Evolutionary conservation across 2,797 vertebrate species (phyloP), one percentile per base, ranked within the genome.

Genomic region (Toxotes lorentzi): DNA sequence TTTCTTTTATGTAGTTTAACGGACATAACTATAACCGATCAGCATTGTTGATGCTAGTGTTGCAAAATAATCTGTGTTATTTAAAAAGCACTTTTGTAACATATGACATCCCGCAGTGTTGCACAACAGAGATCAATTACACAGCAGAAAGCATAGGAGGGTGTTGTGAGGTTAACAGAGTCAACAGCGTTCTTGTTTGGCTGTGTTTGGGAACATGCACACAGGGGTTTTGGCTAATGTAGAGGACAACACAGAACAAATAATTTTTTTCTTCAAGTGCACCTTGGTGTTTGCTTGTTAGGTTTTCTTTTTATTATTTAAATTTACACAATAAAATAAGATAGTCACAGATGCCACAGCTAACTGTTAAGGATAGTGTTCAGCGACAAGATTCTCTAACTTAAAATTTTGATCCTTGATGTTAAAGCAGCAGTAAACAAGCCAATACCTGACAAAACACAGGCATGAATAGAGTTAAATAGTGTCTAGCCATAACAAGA

Each of bases 51-150:
- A 43, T 45, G 6, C 58, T 50, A 34, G 19, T 40, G 21, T 68
- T 14, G 1, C 35, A 11, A 14, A 66, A 16, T 79, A 40, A 11
- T 66, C 7, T 27, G 17, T 75, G 30, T 67, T 76, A 38, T 57
- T 54, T 38, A 69, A 68, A 85, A 72, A 75, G 88, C 74, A 75
- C 2, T 21, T 86, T 90, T 87, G 43, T 81, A 51, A 65, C 21
- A 60, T 62, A 43, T 81, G 84, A 73, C 61, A 61, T 63, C 59
- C 30, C 41, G 61, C 27, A 21, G 76, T 67, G 83, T 94, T 95
- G 83, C 81, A 68, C 93, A 94, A 95, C 61, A 23, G 59, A 72
- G 84, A 91, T 94, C 84, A 77, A 86, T 93, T 61, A 34, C 78
- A 69, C 75, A 78, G 71, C 7, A 12, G 53, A 60, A 73, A 76